Conservation (phyloP, 2,797 vertebrate species). For the Acanthopagrus latus region DNA sequence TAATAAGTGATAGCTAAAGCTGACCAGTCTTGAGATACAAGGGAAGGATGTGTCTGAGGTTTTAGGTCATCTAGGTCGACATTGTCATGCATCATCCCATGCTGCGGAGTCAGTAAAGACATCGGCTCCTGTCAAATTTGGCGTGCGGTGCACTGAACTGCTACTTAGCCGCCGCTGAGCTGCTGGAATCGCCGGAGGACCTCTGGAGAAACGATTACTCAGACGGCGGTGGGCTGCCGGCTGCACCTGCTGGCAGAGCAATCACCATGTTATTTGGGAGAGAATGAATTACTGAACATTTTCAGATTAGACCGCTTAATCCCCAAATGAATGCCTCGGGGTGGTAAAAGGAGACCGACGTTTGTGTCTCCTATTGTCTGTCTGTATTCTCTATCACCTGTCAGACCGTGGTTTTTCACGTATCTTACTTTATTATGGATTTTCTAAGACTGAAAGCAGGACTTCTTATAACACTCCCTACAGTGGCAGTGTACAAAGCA, state of each 20-base stretch:
- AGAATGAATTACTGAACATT: constrained; percentile 74
- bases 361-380: constrained; percentile 23
- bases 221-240: constrained; percentile 59
- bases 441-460: constrained; percentile 10
- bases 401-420: constrained; percentile 28
- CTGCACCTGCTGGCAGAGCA: constrained; percentile 70
- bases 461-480: constrained; percentile 26
- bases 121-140: constrained; percentile 38
- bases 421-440: constrained; percentile 8
- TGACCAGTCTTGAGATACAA: background rate
- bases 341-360: constrained; percentile 29
- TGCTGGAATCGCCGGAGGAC: constrained; percentile 60
- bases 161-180: constrained; percentile 56
- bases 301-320: constrained; percentile 75
- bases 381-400: constrained; percentile 25
- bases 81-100: constrained; percentile 33
- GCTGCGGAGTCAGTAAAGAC: constrained; percentile 24
- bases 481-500: constrained; percentile 34
- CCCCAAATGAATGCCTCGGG: constrained; percentile 68
- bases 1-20: background rate
- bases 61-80: background rate
- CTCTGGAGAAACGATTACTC: constrained; percentile 69
- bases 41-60: background rate
- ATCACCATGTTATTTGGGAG: constrained; percentile 64
- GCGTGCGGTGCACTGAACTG: constrained; percentile 48